Evolutionary conservation across 37 sponge, comb jelly and placozoan species (phyloP).

Genomic region (Halichondria panicea): DNA sequence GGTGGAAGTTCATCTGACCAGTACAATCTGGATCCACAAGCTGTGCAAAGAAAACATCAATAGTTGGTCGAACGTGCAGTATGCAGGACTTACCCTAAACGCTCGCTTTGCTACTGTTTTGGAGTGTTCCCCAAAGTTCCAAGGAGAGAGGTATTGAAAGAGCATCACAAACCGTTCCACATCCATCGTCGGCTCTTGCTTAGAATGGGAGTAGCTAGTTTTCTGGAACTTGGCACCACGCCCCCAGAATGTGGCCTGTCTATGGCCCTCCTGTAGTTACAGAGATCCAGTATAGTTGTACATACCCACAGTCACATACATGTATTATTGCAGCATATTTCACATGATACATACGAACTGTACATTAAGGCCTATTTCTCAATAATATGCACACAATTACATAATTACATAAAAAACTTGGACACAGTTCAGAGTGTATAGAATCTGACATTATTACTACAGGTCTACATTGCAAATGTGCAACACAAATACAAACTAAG

Average conservation of each 20-base stretch:
- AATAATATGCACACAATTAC: too few species aligned
- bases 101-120: constrained; percentile 37
- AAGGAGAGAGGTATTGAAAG: constrained; percentile 74
- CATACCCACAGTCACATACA: not conserved
- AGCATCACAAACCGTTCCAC: constrained; percentile 69
- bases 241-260: constrained; percentile 73
- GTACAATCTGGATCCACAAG: constrained; percentile 39
- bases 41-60: constrained; percentile 36
- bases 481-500: too few species aligned
- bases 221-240: constrained; percentile 19
- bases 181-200: constrained; percentile 78
- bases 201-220: constrained; percentile 10
- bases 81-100: constrained; percentile 40
- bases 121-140: constrained; percentile 62
- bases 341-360: too few species aligned
- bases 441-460: too few species aligned
- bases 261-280: constrained; percentile 38
- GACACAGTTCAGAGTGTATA: too few species aligned
- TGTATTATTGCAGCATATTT: too few species aligned
- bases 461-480: too few species aligned
- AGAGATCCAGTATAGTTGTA: not conserved
- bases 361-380: too few species aligned
- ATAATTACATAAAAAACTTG: too few species aligned
- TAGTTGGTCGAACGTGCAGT: too few species aligned
- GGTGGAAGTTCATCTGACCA: constrained; percentile 63